These are phyloP conservation scores for Mus minutoides DNA, from an alignment of 2,797 vertebrate species.

Conservation along the genomic window DNA sequence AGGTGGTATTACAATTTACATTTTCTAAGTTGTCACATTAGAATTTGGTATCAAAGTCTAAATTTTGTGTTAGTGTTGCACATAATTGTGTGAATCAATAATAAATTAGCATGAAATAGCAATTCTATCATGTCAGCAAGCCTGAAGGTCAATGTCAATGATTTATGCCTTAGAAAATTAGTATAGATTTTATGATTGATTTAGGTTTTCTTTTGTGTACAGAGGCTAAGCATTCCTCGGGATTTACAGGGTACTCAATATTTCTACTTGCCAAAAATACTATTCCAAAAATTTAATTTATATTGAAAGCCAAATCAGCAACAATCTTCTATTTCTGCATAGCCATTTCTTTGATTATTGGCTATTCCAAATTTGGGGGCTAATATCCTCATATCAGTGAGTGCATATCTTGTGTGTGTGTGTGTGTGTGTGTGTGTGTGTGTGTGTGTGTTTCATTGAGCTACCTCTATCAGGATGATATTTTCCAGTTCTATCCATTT, in stretches of 20 bases:
- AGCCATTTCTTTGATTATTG: background rate
- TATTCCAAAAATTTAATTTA: background rate
- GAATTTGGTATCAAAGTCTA: conserved; percentile 27
- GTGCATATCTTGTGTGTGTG: too few relatives aligned
- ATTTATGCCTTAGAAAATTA: conserved; percentile 76
- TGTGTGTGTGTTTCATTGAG: too few relatives aligned
- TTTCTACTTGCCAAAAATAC: conserved; percentile 54
- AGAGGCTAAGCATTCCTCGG: conserved; percentile 10
- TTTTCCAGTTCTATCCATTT: too few relatives aligned
- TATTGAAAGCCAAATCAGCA: background rate
- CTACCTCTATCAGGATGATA: too few relatives aligned
- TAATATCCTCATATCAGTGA: too few relatives aligned
- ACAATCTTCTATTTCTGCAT: background rate
- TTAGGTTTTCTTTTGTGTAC: conserved; percentile 7
- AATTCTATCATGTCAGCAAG: conserved; percentile 57
- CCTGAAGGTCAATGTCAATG: conserved; percentile 68
- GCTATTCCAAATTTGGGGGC: too few relatives aligned
- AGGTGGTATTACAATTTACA: background rate
- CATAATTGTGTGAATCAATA: conserved; percentile 65
- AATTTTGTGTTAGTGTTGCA: conserved; percentile 7
- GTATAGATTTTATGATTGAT: conserved; percentile 73
- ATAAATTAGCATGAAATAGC: conserved; percentile 72
- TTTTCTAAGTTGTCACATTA: conserved; percentile 44
- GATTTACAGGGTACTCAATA: conserved; percentile 14
- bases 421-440: too few relatives aligned